Conservation (phyloP, 2,113 vertebrate species). For the Hystrix cristata region DNA sequence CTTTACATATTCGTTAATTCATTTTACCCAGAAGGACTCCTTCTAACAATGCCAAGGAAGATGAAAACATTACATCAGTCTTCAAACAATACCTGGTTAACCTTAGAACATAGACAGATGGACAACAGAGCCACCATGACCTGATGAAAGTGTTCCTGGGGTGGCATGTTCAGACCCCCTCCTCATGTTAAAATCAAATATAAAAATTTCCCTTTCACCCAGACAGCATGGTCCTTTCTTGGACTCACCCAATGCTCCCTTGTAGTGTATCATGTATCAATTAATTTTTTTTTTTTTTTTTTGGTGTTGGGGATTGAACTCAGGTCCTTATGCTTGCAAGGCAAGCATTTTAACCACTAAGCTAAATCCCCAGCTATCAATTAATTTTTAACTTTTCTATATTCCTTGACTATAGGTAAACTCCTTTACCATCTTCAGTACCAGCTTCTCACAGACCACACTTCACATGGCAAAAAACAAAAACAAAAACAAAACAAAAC, state of each 20-base stretch:
- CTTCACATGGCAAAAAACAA: background rate
- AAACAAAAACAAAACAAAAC: background rate
- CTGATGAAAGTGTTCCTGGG: background rate
- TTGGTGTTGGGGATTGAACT: too few species aligned
- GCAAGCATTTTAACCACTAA: too few species aligned
- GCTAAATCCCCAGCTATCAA: background rate
- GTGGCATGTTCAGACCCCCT: background rate
- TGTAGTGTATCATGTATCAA: background rate
- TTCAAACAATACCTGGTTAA: background rate
- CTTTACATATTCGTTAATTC: background rate
- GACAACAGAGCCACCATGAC: background rate
- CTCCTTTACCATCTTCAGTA: background rate
- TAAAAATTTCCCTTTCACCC: background rate
- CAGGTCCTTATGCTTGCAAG: too few species aligned
- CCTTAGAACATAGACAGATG: background rate
- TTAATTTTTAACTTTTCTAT: background rate
- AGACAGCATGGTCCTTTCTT: background rate
- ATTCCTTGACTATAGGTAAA: background rate
- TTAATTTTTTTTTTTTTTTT: too few species aligned
- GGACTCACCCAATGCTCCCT: background rate
- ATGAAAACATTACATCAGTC: background rate
- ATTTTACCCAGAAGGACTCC: background rate
- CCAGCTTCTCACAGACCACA: background rate
- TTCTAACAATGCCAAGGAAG: background rate
- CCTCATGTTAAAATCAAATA: background rate